A percentile compares a stretch with the other conserved stretches of the same genome.
These are phyloP conservation scores for Tribolium castaneum DNA, from an alignment of 1,140 invertebrate species.

Conservation along the genomic window DNA sequence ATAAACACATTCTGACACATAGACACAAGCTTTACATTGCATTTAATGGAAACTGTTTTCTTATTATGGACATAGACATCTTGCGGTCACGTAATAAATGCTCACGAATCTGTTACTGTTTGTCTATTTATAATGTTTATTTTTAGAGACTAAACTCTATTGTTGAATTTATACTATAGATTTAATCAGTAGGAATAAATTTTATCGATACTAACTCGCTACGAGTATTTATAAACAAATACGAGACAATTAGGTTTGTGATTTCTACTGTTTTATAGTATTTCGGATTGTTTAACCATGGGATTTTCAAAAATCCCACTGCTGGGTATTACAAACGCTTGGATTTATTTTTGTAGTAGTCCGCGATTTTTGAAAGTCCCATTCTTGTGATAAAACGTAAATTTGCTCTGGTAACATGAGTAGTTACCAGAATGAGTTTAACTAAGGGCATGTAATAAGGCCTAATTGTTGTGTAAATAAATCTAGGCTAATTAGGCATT, in stretches of 20 bases:
- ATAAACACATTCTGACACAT: background rate
- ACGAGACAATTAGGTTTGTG: background rate
- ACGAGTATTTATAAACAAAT: background rate
- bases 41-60: background rate
- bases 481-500: background rate
- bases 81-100: background rate
- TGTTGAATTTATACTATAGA: constrained; percentile 15
- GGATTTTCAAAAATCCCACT: background rate
- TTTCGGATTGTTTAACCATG: background rate
- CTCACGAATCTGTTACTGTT: constrained; percentile 19
- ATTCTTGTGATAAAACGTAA: background rate
- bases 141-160: constrained; percentile 9
- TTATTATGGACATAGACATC: background rate
- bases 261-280: background rate
- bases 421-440: background rate
- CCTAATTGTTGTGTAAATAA: constrained; percentile 46
- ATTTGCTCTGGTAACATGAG: background rate
- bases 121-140: constrained; percentile 11
- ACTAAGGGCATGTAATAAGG: constrained; percentile 33
- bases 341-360: background rate
- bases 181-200: background rate
- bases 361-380: constrained; percentile 18
- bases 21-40: background rate
- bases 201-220: background rate
- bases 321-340: no score